Percentiles rank a stretch among this genome's conserved stretches.
Conservation (phyloP, 2,888 invertebrate species). For the Sarcophaga subvicina region DNA sequence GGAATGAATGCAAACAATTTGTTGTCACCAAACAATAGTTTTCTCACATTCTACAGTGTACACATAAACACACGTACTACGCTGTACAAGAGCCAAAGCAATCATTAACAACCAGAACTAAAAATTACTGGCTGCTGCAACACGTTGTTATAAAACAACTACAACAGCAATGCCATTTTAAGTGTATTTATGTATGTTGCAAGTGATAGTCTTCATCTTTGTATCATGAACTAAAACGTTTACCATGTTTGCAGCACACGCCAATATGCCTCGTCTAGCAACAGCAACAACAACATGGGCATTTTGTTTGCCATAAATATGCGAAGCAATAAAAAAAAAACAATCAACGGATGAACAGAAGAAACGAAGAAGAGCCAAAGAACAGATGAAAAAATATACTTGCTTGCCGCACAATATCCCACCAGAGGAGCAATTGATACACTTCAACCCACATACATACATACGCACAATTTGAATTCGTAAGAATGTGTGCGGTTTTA, state of each 20-base stretch:
- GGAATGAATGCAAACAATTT: constrained; percentile 65
- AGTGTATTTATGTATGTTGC: not conserved
- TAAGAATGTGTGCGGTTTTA: not conserved
- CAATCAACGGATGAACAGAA: too few species aligned
- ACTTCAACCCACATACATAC: not conserved
- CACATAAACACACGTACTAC: not conserved
- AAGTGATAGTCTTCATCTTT: not conserved
- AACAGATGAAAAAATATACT: constrained; percentile 45
- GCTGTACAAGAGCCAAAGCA: not conserved
- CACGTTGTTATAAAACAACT: not conserved
- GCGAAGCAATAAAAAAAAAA: constrained; percentile 33
- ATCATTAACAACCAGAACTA: not conserved
- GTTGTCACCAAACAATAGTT: constrained; percentile 64
- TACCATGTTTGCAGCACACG: constrained; percentile 61
- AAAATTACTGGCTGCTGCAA: constrained; percentile 27
- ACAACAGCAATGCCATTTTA: not conserved
- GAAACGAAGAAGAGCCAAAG: not conserved
- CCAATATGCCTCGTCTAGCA: constrained; percentile 36
- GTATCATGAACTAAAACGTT: not conserved
- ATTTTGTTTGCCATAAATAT: constrained; percentile 51
- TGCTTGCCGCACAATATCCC: constrained; percentile 26
- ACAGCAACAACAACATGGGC: not conserved
- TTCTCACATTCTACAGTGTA: constrained; percentile 49
- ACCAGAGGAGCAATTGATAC: too few species aligned
- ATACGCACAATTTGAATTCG: too few species aligned